Base-by-base conservation (phyloP, 1,140 invertebrate genomes). In the Cardiocondyla obscurior region DNA sequence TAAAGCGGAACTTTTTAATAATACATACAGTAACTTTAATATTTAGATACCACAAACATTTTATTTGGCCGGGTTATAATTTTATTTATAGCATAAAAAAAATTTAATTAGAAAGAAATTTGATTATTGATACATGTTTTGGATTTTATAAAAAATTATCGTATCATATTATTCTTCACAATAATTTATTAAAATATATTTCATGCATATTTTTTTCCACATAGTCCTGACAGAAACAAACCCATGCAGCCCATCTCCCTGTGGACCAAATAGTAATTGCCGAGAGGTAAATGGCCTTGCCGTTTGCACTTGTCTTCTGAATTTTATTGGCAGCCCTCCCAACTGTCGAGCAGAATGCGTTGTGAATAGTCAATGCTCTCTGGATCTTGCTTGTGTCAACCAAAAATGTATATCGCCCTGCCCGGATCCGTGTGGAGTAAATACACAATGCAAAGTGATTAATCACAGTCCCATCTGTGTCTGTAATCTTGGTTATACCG, bases 221-320 rank as follows among this genome's bases (percentile, higher is more conserved):
- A 49, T 73, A 88, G 87, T 57, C 5, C 49, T 39, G 12, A 44
- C 51, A 7, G 82, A 77, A 6, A 53, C 67, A 86, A 92, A 96
- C 90, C 95, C 95, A 42, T 96, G 96, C 91, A 94, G 93, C 83
- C 96, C 96, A 46, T 95, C 95, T 46, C 96, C 96, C 33, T 97
- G 96, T 92, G 96, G 96, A 69, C 95, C 96, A 36, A 96, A 97
- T 90, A 96, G 96, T 85, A 92, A 95, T 44, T 98, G 97, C 89
- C 94, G 95, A 36, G 94, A 94, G 28, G 92, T 95, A 49, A 96
- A 96, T 73, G 94, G 94, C 16, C 95, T 95, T 83, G 96, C 95
- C 6, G 95, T 96, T 53, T 97, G 96, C 82, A 95, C 95, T 39
- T 97, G 96, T 88, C 91, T 96, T 4, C 93, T 95, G 6, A 95